Evolutionary conservation across 2,888 invertebrate genomes (phyloP), one percentile per base, ranked within the genome.

Genomic region (Morinoia aosen): DNA sequence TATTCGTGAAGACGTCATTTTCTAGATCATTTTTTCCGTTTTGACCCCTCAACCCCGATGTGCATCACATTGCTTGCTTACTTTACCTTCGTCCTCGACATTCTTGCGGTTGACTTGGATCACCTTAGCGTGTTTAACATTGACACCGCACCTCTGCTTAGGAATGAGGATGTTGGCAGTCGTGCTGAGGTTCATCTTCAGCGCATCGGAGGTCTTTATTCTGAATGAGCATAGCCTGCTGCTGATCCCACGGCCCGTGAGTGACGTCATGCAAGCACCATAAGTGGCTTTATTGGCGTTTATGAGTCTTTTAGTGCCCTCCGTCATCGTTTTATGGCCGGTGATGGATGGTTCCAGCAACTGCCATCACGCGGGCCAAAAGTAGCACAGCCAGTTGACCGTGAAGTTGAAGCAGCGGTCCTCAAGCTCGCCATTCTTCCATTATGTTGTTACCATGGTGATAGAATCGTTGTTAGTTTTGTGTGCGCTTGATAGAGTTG

Each of bases 251-350:
- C 93, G 93, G 57, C 93, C 93, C 93, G 56, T 93, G 93, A 57
- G n/a, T 57, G 93, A 57, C 93, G 57, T 57, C 93, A 57, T 57
- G 93, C 56, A 16, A 57, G 93, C n/a, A 48, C 57, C 57, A 56
- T n/a, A 14, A 57, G 57, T 57, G 57, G n/a, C 33, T 57, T 91
- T 91, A 91, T 40, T 48, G 91, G 56, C 91, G 91, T 56, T 91
- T 91, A 91, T 93, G 93, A 7, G 57, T 56, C 57, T 93, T 93
- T 57, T 57, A 93, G 57, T 19, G 93, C 40, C 14, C 56, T 33
- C 93, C n/a, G 16, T 93, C 93, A 57, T 56, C 93, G 56, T n/a
- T 93, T 93, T 93, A 93, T 93, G 93, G 93, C 57, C 93, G 19
- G 16, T 57, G 93, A 93, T 93, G 93, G 33, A 93, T 93, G 93